These are phyloP conservation scores for Galagoides demidoff DNA, from an alignment of 2,797 vertebrate genomes.

Conservation along the genomic window DNA sequence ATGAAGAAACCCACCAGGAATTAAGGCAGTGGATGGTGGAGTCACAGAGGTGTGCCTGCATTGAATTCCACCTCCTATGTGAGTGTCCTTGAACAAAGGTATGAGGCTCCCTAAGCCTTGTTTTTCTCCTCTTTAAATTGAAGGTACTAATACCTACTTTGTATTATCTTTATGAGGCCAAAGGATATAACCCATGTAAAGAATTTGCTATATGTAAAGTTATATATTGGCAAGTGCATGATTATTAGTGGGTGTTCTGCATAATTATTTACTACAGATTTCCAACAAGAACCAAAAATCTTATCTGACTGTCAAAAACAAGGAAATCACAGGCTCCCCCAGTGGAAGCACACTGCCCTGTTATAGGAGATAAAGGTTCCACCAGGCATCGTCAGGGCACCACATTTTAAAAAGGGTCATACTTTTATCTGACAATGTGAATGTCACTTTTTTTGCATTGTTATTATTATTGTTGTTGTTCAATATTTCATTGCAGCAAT, in stretches of 20 bases:
- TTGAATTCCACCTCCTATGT: not conserved
- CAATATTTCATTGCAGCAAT: too few species aligned
- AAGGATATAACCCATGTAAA: not conserved
- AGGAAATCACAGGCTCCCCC: not conserved
- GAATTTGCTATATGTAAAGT: not conserved
- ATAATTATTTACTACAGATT: not conserved
- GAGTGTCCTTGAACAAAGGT: not conserved
- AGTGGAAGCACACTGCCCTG: not conserved
- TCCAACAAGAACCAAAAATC: not conserved
- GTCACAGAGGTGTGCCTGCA: not conserved
- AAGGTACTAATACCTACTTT: not conserved
- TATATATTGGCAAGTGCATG: accelerated
- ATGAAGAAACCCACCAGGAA: not conserved
- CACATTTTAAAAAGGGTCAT: not conserved
- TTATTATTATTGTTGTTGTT: too few species aligned
- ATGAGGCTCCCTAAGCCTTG: not conserved
- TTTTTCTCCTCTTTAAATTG: not conserved
- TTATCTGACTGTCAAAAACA: not conserved
- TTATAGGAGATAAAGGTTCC: not conserved
- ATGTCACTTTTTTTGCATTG: too few species aligned
- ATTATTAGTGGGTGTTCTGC: not conserved
- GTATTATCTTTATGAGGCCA: not conserved
- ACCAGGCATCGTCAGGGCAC: not conserved
- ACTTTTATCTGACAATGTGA: too few species aligned
- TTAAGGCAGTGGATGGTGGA: not conserved